Percentiles rank a stretch among this genome's conserved stretches.
These are phyloP conservation scores for Zaprionus davidi DNA, from an alignment of 1,140 invertebrate genomes.

Conservation along the genomic window DNA sequence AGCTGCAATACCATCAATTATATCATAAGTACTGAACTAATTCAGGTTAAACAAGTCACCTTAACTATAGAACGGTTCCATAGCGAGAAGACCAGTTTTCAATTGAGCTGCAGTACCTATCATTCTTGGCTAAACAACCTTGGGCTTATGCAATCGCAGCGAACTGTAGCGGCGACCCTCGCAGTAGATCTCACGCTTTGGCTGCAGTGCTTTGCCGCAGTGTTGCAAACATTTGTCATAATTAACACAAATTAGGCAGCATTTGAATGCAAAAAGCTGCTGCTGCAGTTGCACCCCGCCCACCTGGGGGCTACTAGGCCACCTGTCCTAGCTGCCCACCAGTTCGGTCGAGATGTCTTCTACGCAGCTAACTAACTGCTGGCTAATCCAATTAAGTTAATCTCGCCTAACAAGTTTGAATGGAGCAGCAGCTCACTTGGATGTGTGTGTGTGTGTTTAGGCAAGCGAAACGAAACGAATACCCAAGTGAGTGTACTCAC, in stretches of 20 bases:
- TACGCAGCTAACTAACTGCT: conserved; percentile 33
- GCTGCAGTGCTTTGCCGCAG: conserved; percentile 17
- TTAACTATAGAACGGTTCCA: conserved; percentile 5
- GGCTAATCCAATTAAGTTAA: conserved; percentile 54
- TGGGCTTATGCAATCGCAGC: conserved; percentile 1
- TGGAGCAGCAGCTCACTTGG: conserved; percentile 17
- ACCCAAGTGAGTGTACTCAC: conserved; percentile 9
- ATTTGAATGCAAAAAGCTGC: conserved; percentile 30
- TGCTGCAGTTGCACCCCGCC: conserved; percentile 23
- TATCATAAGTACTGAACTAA: background rate
- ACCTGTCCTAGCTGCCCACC: conserved; percentile 5
- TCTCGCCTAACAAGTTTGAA: conserved; percentile 47
- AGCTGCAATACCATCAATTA: conserved; percentile 1
- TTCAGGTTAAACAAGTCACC: conserved; percentile 1
- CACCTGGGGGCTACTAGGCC: conserved; percentile 3
- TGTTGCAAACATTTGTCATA: conserved; percentile 46
- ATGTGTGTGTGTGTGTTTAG: background rate
- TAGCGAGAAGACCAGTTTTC: conserved; percentile 6
- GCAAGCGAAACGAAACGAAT: conserved; percentile 17
- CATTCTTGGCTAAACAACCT: background rate
- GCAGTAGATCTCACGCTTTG: background rate
- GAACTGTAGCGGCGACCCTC: conserved; percentile 20
- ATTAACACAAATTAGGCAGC: conserved; percentile 48
- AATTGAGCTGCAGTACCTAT: background rate
- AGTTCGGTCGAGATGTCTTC: conserved; percentile 22